Evolutionary conservation across 2,888 invertebrate genomes (phyloP).

Genomic region (Drosophila demipolita): DNA sequence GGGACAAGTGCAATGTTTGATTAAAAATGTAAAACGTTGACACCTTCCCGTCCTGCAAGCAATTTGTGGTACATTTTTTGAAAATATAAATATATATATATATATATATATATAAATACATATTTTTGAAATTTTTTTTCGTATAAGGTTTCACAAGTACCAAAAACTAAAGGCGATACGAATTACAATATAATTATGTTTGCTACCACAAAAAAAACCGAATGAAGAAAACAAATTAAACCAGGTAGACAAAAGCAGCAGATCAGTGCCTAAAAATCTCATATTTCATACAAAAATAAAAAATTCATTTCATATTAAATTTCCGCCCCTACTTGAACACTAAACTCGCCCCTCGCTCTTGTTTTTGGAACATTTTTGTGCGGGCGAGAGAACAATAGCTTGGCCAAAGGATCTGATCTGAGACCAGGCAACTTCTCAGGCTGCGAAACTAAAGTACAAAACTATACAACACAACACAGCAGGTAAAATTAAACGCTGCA

Average conservation of each 20-base stretch:
- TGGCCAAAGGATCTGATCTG: conserved; percentile 51
- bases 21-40: conserved; percentile 83
- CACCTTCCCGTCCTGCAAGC: conserved; percentile 84
- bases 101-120: neutral
- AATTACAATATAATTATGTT: conserved; percentile 51
- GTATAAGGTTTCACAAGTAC: conserved; percentile 62
- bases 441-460: conserved; percentile 53
- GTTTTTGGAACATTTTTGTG: conserved; percentile 45
- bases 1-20: conserved; percentile 89
- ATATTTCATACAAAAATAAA: conserved; percentile 65
- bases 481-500: conserved; percentile 75
- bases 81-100: too few species aligned
- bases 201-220: conserved; percentile 13
- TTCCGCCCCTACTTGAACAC: conserved; percentile 80
- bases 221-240: conserved; percentile 12
- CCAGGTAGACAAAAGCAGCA: conserved; percentile 59
- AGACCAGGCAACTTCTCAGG: conserved; percentile 20
- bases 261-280: conserved; percentile 69
- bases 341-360: conserved; percentile 12
- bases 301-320: conserved; percentile 80
- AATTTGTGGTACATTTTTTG: conserved; percentile 44
- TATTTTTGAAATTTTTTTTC: neutral
- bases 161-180: conserved; percentile 20
- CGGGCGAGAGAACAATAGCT: conserved; percentile 67
- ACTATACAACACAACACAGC: conserved; percentile 13